Conservation (phyloP, 1,140 invertebrate genomes). For the Pararge aegeria region DNA sequence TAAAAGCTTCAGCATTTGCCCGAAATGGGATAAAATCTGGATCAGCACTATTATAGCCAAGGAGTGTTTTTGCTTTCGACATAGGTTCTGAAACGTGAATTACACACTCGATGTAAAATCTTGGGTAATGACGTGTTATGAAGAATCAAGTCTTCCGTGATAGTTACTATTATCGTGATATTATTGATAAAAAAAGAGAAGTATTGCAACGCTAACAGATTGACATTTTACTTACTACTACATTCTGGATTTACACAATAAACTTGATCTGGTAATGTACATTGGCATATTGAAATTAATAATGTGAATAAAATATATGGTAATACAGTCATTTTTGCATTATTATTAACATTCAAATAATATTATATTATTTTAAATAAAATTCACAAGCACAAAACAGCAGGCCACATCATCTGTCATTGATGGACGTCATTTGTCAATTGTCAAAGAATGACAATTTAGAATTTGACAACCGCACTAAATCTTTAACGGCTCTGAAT, state of each 20-base stretch:
- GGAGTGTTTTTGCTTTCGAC: slow-evolving; percentile 82
- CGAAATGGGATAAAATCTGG: slow-evolving; percentile 83
- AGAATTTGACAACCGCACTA: no score
- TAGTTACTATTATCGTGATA: background rate
- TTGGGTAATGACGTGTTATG: background rate
- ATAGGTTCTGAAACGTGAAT: slow-evolving; percentile 82
- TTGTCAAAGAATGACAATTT: no score
- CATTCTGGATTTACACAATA: slow-evolving; percentile 67
- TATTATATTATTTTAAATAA: slow-evolving; percentile 46
- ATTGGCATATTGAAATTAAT: slow-evolving; percentile 50
- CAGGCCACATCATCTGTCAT: slow-evolving; percentile 77
- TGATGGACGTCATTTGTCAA: background rate
- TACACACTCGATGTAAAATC: slow-evolving; percentile 6
- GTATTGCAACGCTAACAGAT: slow-evolving; percentile 28
- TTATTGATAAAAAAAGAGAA: slow-evolving; percentile 2
- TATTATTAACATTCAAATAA: slow-evolving; percentile 49
- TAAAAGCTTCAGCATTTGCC: slow-evolving; percentile 81
- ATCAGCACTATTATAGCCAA: slow-evolving; percentile 81
- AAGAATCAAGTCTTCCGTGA: background rate
- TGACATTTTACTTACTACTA: slow-evolving; percentile 53
- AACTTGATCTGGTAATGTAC: slow-evolving; percentile 66
- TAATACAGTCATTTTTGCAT: slow-evolving; percentile 70
- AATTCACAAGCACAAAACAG: slow-evolving; percentile 60
- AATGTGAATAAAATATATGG: slow-evolving; percentile 60
- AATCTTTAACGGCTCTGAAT: no score